Base-by-base conservation (phyloP, 2,888 invertebrate species). In the Drosophila putrida region DNA sequence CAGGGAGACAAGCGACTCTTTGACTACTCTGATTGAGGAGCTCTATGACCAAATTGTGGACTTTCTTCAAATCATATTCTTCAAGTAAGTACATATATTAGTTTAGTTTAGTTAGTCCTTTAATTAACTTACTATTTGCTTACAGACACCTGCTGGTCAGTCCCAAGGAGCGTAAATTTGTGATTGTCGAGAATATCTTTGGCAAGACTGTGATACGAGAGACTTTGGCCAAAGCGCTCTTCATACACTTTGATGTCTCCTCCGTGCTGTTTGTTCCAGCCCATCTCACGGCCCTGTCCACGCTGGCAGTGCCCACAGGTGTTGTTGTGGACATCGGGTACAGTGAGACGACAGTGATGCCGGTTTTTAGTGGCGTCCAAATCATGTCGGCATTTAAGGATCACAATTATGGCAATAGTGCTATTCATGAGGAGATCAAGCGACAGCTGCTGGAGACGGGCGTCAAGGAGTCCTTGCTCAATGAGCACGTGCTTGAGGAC, bases 141-240 rank as follows among this genome's bases (percentile, higher is more conserved):
- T 20, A 20, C 90, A 98, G 98, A 83, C 95, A 98, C 91, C 94
- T 98, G 33, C 93, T 98, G 50, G 96, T 98, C 47, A 98, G 97
- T 90, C 98, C 99, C 0, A 98, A 98, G 92, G 98, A 98, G 88
- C 94, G 98, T 25, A 96, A 97, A 91, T 95, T 99, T 36, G 96
- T 99, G 5, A 94, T 99, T 33, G 96, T 99, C 20, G 99, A 99
- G 93, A 98, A 97, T 4, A 93, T 98, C 10, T 94, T 99, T 20
- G 95, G 96, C 35, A 96, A 95, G 4, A 96, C 97, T 0, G 92
- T 95, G 59, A 96, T 98, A 90, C 94, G 98, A 67, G 96, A 98
- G 89, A 96, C 96, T 0, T 93, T 99, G 9, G 98, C 98, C 0
- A 96, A 96, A 91, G 98, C 97, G 20, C 93, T 99, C n/a, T 98